Conservation (phyloP, 2,888 invertebrate species). For the Leptinotarsa juncta region DNA sequence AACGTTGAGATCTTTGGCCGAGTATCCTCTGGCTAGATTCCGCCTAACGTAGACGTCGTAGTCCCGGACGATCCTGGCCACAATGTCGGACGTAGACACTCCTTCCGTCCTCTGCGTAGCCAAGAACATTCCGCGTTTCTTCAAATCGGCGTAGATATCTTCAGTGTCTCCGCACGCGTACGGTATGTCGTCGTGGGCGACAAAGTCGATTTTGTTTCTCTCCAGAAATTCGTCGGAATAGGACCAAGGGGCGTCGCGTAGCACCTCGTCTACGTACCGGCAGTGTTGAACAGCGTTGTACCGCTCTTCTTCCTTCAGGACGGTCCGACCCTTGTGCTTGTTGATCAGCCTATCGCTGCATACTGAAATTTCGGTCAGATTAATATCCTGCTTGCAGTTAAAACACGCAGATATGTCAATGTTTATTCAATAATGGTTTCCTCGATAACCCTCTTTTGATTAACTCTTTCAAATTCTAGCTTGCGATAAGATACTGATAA, state of each 20-base stretch:
- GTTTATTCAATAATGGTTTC: too few relatives aligned
- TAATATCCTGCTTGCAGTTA: background rate
- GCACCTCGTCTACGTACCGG: slow-evolving; percentile 97
- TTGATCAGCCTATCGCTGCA: slow-evolving; percentile 94
- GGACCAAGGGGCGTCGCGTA: slow-evolving; percentile 96
- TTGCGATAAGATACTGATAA: too few relatives aligned
- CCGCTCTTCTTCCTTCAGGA: slow-evolving; percentile 95
- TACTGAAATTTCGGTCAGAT: slow-evolving; percentile 69
- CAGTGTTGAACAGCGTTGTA: slow-evolving; percentile 98
- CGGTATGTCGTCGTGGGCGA: slow-evolving; percentile 97
- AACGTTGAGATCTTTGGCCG: slow-evolving; percentile 98
- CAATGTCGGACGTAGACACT: slow-evolving; percentile 99
- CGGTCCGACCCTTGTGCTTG: slow-evolving; percentile 91
- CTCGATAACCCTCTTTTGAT: too few relatives aligned
- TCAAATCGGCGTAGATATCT: slow-evolving; percentile 91
- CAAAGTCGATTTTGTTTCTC: slow-evolving; percentile 98
- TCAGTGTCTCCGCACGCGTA: slow-evolving; percentile 88
- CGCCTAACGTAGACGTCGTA: slow-evolving; percentile 98
- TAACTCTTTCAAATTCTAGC: too few relatives aligned
- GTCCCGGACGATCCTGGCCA: slow-evolving; percentile 96
- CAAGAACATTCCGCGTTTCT: slow-evolving; percentile 94
- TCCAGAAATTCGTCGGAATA: slow-evolving; percentile 89
- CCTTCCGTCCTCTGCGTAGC: slow-evolving; percentile 94
- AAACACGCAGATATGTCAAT: background rate
- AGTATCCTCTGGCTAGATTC: slow-evolving; percentile 96